These are phyloP conservation scores for Lemur catta DNA, from an alignment of 2,797 vertebrate species.

Conservation along the genomic window DNA sequence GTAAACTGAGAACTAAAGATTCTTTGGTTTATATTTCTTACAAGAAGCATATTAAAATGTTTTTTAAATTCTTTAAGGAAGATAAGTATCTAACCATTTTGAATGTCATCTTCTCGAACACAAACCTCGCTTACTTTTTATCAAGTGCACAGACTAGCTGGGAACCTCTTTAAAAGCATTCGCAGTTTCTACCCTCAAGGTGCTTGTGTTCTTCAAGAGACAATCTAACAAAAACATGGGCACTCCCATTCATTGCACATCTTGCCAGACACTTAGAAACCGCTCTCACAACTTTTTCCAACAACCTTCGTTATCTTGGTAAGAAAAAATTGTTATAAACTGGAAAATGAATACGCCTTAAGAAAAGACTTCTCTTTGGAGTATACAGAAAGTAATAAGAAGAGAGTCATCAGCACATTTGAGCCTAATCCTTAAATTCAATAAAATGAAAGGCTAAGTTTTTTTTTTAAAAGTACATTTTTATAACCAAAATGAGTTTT, in stretches of 20 bases:
- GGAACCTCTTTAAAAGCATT: neutral
- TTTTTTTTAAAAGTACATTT: slow-evolving; percentile 80
- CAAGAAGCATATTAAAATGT: neutral
- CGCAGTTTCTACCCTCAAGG: slow-evolving; percentile 44
- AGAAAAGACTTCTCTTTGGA: slow-evolving; percentile 46
- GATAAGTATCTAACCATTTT: neutral
- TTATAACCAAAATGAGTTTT: slow-evolving; percentile 85
- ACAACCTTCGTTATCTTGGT: neutral
- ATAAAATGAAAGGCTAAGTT: slow-evolving; percentile 79
- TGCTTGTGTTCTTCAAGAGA: slow-evolving; percentile 34
- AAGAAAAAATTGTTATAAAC: slow-evolving; percentile 5
- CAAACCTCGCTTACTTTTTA: neutral
- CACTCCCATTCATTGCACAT: neutral
- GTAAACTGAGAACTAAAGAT: neutral
- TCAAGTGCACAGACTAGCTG: neutral
- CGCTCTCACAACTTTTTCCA: neutral
- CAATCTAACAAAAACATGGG: neutral
- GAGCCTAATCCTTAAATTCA: slow-evolving; percentile 74
- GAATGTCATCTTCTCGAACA: neutral
- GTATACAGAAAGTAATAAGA: slow-evolving; percentile 58
- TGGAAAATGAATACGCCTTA: slow-evolving; percentile 63
- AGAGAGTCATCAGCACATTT: slow-evolving; percentile 68
- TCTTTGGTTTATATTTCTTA: neutral
- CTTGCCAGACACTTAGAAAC: neutral
- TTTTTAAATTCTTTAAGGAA: neutral